A percentile compares a stretch with the other conserved stretches of the same genome.
Conservation (phyloP, 1,140 invertebrate species). For the Melitaea cinxia region DNA sequence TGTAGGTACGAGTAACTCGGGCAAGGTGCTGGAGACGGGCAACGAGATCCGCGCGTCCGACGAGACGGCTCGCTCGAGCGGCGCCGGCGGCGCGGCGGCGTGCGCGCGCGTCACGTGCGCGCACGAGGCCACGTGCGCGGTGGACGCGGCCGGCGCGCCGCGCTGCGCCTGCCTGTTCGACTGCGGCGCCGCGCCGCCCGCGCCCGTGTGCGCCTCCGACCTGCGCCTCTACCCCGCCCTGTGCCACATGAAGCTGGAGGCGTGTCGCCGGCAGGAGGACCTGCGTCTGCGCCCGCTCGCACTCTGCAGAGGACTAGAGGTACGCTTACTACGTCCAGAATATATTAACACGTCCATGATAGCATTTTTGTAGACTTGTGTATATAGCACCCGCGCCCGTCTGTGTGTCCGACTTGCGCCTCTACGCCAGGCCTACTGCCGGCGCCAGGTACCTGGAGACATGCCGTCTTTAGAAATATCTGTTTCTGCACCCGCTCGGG, state of each 20-base stretch:
- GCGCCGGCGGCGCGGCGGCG: constrained; percentile 70
- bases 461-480: too few species aligned
- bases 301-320: constrained; percentile 68
- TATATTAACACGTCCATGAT: too few species aligned
- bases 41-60: constrained; percentile 61
- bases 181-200: constrained; percentile 82
- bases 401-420: too few species aligned
- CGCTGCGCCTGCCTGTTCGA: constrained; percentile 88
- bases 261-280: constrained; percentile 91
- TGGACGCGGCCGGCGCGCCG: constrained; percentile 84
- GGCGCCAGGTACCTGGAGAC: too few species aligned
- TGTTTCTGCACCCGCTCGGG: too few species aligned
- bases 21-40: constrained; percentile 48
- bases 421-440: too few species aligned
- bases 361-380: too few species aligned
- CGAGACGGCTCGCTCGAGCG: constrained; percentile 58
- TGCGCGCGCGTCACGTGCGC: constrained; percentile 91
- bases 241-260: constrained; percentile 93
- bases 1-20: constrained; percentile 52
- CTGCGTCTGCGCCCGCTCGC: constrained; percentile 84
- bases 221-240: constrained; percentile 90
- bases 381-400: too few species aligned
- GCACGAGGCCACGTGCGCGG: constrained; percentile 91
- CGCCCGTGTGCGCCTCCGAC: constrained; percentile 91
- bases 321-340: too few species aligned